Evolutionary conservation across 2,797 vertebrate genomes (phyloP), one percentile per base, ranked within the genome.

Genomic region (Chanos chanos): DNA sequence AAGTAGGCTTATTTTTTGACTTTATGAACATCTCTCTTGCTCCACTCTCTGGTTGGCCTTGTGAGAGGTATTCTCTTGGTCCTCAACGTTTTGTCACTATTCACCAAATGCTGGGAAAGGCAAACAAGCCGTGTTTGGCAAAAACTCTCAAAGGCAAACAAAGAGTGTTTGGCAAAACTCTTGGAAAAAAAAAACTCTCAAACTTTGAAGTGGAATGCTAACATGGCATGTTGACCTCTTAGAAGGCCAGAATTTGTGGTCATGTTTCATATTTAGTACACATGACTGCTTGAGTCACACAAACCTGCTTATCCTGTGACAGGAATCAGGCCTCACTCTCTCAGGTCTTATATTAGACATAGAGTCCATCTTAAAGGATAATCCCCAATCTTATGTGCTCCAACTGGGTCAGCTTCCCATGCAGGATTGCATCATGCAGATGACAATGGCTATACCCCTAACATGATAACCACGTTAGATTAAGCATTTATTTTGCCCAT

Each of bases 121-220:
- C 15, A 49, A 49, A 49, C n/a, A 49, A n/a, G n/a, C n/a, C n/a
- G n/a, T n/a, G n/a, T n/a, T 10, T 44, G 10, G 4, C 10, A 34
- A 3, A 33, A 27, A 41, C 18, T 27, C 2, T 39, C 1, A 28
- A 56, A 56, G 27, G 43, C 15, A 49, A 49, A 49, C n/a, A 49
- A n/a, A n/a, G n/a, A n/a, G n/a, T n/a, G n/a, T n/a, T 10, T 44
- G 10, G 4, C 10, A 34, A 3, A 33, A 27, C n/a, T n/a, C n/a
- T n/a, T n/a, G n/a, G n/a, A n/a, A n/a, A n/a, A n/a, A n/a, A n/a
- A n/a, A n/a, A n/a, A 41, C 18, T 27, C 2, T 39, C 1, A 28
- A 56, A 56, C n/a, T 60, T 43, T 27, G n/a, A 40, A 36, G 48
- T 27, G 27, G n/a, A 43, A 58, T 41, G 18, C 25, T 18, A 51